These are phyloP conservation scores for Oriolus oriolus DNA, from an alignment of 2,113 vertebrate species.

Conservation along the genomic window DNA sequence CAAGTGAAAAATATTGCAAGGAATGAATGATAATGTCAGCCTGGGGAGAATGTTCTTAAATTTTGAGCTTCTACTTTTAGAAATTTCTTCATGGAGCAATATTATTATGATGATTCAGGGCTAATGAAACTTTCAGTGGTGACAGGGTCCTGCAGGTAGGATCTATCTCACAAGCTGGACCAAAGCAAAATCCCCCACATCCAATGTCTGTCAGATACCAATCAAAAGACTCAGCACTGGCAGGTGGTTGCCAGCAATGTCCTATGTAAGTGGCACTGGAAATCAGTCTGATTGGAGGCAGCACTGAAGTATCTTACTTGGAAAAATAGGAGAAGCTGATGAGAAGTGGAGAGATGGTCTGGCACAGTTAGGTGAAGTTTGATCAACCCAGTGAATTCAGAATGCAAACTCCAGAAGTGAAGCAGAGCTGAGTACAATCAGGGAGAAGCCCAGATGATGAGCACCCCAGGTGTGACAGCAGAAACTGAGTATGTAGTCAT, in stretches of 20 bases:
- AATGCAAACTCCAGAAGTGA: background rate
- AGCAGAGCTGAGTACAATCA: background rate
- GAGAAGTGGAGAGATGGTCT: background rate
- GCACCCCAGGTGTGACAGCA: background rate
- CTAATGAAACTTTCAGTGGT: background rate
- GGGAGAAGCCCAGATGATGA: background rate
- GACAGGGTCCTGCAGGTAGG: background rate
- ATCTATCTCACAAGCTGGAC: background rate
- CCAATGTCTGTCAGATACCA: background rate
- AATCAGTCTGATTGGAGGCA: background rate
- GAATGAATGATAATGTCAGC: background rate
- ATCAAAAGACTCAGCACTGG: background rate
- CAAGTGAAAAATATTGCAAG: background rate
- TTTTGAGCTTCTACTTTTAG: conserved; percentile 18
- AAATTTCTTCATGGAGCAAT: background rate
- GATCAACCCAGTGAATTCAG: background rate
- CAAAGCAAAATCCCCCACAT: background rate
- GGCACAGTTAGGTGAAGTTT: background rate
- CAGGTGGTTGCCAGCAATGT: background rate
- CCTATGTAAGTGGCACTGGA: background rate
- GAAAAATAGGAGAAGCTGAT: background rate
- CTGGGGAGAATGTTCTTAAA: background rate
- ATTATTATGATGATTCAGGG: conserved; percentile 11
- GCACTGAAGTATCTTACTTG: background rate
- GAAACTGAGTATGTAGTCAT: background rate